Base-by-base conservation (phyloP, 2,888 invertebrate species). In the Oligia strigilis region DNA sequence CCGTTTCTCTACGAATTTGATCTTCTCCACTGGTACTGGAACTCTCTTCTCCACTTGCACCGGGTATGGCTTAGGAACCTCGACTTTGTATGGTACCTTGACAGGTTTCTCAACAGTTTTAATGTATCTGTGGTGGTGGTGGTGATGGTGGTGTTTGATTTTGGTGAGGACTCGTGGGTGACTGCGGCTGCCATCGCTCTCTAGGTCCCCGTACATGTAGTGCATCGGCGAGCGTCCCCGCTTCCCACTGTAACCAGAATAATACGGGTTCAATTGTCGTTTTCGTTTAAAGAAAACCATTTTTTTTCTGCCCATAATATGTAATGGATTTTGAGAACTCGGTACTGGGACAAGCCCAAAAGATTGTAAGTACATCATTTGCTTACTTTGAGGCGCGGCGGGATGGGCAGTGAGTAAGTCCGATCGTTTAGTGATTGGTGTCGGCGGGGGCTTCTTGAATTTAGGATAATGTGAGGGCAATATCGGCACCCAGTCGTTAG, bases 121-220 rank as follows among this genome's bases (percentile, higher is more conserved):
- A 9, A 98, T 93, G 90, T 98, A 97, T 93, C 97, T 97, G 91
- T 98, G 98, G 90, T 98, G 98, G 91, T 98, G 98, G 89, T 98
- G 98, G 87, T 98, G 98, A 89, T 98, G 98, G 89, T 98, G 98
- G 89, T 98, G 98, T 91, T 98, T 97, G 88, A 97, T 93, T 93
- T 95, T 97, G 78, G 96, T 96, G 87, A 94, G 88, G 82, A 94
- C 91, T 80, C 91, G 93, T 62, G 94, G 92, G 72, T 90, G 92
- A 69, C 82, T 86, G 80, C 93, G 91, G 88, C 94, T 95, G 75
- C 90, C 94, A 80, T 95, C 95, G 67, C 92, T 87, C 75, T 94
- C 93, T 77, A 93, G 93, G 78, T 96, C 95, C 62, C 90, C 92
- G 80, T 92, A 90, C 81, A 85, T 83, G 87, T 91, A 89, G 85